These are phyloP conservation scores for Drosophila buzzatii DNA, from an alignment of 2,888 invertebrate species.

Conservation along the genomic window DNA sequence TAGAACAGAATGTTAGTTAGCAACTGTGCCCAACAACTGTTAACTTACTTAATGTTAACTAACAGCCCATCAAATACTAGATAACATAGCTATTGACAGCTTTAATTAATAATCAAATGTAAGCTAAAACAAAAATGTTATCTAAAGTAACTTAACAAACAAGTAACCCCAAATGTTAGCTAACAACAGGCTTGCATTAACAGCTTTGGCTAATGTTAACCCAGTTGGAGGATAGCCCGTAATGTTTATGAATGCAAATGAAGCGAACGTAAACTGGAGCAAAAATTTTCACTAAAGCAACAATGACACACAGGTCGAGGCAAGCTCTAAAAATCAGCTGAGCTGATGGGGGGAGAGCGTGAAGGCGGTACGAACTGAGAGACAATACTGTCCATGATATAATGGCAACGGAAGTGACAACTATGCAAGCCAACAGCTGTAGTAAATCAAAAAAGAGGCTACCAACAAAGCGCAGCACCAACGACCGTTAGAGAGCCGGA, in stretches of 20 bases:
- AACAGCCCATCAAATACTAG: neutral
- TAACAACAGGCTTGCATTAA: slow-evolving; percentile 19
- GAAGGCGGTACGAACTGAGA: neutral
- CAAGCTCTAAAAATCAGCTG: slow-evolving; percentile 47
- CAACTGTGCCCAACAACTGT: no score
- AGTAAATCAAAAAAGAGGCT: slow-evolving; percentile 75
- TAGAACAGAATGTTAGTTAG: neutral
- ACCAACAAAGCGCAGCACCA: slow-evolving; percentile 37
- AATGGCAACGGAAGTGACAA: slow-evolving; percentile 74
- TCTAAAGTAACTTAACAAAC: slow-evolving; percentile 6
- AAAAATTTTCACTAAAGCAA: slow-evolving; percentile 46
- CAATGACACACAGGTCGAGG: slow-evolving; percentile 52
- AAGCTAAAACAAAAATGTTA: neutral
- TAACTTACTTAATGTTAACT: neutral
- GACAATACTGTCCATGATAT: slow-evolving; percentile 72
- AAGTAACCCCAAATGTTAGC: slow-evolving; percentile 11
- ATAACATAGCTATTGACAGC: neutral
- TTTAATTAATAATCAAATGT: neutral
- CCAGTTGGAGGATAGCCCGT: slow-evolving; percentile 12
- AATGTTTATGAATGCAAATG: slow-evolving; percentile 45
- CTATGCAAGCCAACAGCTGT: slow-evolving; percentile 55
- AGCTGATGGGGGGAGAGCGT: slow-evolving; percentile 1
- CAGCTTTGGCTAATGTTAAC: slow-evolving; percentile 1
- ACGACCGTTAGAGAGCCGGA: slow-evolving; percentile 43
- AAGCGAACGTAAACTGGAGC: slow-evolving; percentile 48